Evolutionary conservation across 2,888 invertebrate genomes (phyloP).

Genomic region (Chrysolina oricalcia): DNA sequence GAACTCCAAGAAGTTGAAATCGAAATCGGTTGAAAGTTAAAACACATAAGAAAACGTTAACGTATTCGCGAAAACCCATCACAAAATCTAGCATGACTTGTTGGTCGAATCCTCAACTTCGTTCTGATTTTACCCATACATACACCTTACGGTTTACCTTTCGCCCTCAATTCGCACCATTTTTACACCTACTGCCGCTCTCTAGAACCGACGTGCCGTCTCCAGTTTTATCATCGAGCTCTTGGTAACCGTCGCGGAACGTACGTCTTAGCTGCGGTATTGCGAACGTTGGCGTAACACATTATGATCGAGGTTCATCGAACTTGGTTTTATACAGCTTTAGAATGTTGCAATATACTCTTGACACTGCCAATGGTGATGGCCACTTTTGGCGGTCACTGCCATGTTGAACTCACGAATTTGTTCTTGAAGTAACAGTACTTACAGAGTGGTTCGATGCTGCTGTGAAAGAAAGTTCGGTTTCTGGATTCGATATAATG

Average conservation of each 20-base stretch:
- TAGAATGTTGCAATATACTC: slow-evolving; percentile 59
- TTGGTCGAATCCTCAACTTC: slow-evolving; percentile 53
- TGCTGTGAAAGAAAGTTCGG: background rate
- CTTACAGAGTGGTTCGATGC: slow-evolving; percentile 40
- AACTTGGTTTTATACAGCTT: slow-evolving; percentile 64
- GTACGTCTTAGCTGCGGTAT: slow-evolving; percentile 51
- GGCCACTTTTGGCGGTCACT: slow-evolving; percentile 62
- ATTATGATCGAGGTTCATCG: slow-evolving; percentile 69
- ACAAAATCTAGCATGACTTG: background rate
- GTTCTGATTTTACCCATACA: slow-evolving; percentile 66
- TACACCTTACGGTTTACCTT: slow-evolving; percentile 71
- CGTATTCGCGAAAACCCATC: background rate
- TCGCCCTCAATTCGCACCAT: slow-evolving; percentile 71
- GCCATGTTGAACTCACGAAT: slow-evolving; percentile 54
- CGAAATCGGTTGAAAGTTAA: slow-evolving; percentile 18
- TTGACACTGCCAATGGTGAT: slow-evolving; percentile 57
- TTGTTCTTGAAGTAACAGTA: slow-evolving; percentile 46
- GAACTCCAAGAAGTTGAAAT: slow-evolving; percentile 16
- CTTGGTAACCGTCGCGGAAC: slow-evolving; percentile 25
- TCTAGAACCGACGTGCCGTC: slow-evolving; percentile 58
- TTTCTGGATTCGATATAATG: background rate
- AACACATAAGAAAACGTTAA: background rate
- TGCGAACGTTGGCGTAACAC: slow-evolving; percentile 70
- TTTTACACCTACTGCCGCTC: slow-evolving; percentile 70
- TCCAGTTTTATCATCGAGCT: slow-evolving; percentile 41